Base-by-base conservation (phyloP, 2,113 vertebrate species). In the Eulemur macaco region DNA sequence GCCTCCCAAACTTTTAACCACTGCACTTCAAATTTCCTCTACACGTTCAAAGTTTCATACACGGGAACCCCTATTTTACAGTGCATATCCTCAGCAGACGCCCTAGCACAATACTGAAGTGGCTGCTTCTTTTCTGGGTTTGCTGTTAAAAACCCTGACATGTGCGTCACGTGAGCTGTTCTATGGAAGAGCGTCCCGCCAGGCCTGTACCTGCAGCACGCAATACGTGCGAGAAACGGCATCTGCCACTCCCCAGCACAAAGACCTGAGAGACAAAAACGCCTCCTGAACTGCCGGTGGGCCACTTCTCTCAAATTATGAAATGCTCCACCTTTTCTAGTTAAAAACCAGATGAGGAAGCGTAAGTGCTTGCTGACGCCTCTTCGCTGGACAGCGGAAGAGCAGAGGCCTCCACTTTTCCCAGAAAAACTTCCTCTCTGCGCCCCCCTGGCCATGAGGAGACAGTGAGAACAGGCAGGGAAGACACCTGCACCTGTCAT, bases 381-480 rank as follows among this genome's bases (percentile, higher is more conserved):
- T 92, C 29, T 0, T 3, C 14, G 31, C 64, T 8, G 39, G 17
- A 29, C 7, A 5, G 42, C 25, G 27, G n/a, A 39, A 7, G 1
- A 45, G 8, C 50, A 29, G 0, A 9, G 60, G 5, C 54, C 58
- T 7, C 45, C 13, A 1, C 34, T 37, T 52, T 29, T 56, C 37
- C 54, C 37, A 21, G 90, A 66, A 73, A 56, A 45, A 5, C 3
- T 34, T 25, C 23, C 14, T 29, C 69, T 11, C 29, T 13, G n/a
- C 47, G n/a, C 39, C 13, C 37, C 1, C 1, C 7, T 56, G 23
- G 31, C 23, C 6, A 0, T 1, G 17, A 50, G 17, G 73, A 31
- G 27, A 39, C 25, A 25, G 29, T 25, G 23, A 4, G 42, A 0
- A 13, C 0, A 0, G 23, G 31, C 5, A 1, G 37, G 3, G 14